Conservation (phyloP, 2,797 vertebrate species). For the Gymnocypris eckloni region DNA sequence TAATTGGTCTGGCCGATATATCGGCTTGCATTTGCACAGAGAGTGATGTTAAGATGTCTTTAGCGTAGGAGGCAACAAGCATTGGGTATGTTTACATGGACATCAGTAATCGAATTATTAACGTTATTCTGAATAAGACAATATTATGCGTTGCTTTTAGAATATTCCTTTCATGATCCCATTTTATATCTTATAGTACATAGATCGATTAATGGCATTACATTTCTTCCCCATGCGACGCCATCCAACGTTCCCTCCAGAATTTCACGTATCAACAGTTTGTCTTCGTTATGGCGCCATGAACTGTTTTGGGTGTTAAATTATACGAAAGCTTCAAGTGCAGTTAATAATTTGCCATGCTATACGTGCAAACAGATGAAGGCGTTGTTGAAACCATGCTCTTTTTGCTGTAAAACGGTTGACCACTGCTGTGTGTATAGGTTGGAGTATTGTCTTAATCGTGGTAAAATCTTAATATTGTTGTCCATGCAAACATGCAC, state of each 20-base stretch:
- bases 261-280: background rate
- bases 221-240: too few species aligned
- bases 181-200: too few species aligned
- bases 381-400: background rate
- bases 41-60: background rate
- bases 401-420: background rate
- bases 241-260: too few species aligned
- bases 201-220: too few species aligned
- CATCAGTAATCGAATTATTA: background rate
- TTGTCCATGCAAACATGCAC: background rate
- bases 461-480: background rate
- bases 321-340: background rate
- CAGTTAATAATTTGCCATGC: background rate
- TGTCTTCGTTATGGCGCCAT: background rate
- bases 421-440: background rate
- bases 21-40: background rate
- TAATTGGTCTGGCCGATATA: background rate
- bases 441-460: background rate
- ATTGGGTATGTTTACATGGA: background rate
- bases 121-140: too few species aligned
- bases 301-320: background rate
- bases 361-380: too few species aligned
- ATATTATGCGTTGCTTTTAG: too few species aligned
- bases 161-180: too few species aligned
- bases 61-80: background rate